Evolutionary conservation across 1,140 invertebrate species (phyloP).

Genomic region (Rhyacophila brunnea): DNA sequence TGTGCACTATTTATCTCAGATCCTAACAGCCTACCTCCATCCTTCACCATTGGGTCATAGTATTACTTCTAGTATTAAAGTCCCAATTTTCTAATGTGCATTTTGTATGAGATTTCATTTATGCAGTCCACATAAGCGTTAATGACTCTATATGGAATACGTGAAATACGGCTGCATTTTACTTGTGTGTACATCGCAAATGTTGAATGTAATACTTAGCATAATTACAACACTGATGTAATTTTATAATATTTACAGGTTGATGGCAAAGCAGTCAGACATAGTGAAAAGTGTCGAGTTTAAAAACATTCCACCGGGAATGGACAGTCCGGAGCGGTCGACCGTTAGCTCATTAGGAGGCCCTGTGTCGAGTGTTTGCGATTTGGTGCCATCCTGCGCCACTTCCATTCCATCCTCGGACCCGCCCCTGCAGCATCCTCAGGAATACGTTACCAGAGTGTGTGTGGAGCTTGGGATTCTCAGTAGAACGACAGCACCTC

Average conservation of each 20-base stretch:
- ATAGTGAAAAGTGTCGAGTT: conserved; percentile 52
- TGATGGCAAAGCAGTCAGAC: conserved; percentile 47
- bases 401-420: conserved; percentile 19
- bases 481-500: conserved; percentile 35
- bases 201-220: too few relatives aligned
- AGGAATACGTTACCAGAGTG: conserved; percentile 45
- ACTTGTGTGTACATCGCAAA: too few relatives aligned
- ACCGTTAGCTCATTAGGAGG: conserved; percentile 35
- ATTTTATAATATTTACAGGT: conserved; percentile 25
- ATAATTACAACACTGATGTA: too few relatives aligned
- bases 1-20: too few relatives aligned
- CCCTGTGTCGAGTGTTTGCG: conserved; percentile 45
- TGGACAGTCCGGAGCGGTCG: conserved; percentile 40
- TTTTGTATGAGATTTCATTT: too few relatives aligned
- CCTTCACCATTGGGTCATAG: too few relatives aligned
- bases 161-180: too few relatives aligned
- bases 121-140: too few relatives aligned
- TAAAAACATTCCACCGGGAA: conserved; percentile 38
- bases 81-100: too few relatives aligned
- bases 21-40: too few relatives aligned
- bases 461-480: conserved; percentile 47
- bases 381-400: conserved; percentile 43
- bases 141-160: too few relatives aligned
- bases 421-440: conserved; percentile 34
- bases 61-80: too few relatives aligned